Evolutionary conservation across 2,113 vertebrate species (phyloP).

Genomic region (Pipa parva): DNA sequence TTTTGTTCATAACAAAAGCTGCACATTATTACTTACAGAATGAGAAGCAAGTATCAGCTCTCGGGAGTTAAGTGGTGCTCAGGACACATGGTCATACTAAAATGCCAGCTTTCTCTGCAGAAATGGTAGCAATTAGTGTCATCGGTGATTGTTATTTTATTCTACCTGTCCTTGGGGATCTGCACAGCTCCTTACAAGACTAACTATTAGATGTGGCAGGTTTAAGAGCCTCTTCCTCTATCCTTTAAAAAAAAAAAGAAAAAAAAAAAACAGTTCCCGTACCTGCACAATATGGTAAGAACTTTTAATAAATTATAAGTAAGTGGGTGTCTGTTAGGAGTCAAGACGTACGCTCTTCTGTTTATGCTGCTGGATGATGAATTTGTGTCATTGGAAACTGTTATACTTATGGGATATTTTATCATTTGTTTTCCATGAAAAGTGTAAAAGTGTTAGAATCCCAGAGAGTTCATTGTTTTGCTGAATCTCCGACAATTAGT

Average conservation of each 20-base stretch:
- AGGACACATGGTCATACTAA: constrained; percentile 30
- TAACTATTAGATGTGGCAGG: constrained; percentile 35
- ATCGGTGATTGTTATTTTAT: constrained; percentile 40
- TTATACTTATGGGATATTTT: no score
- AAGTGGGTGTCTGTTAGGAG: constrained; percentile 6
- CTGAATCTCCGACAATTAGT: no score
- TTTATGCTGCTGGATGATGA: constrained; percentile 14
- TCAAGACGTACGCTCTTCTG: constrained; percentile 5
- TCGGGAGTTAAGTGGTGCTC: constrained; percentile 36
- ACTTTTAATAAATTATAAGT: constrained; percentile 31
- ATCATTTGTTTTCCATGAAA: no score
- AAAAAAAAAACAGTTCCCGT: background rate
- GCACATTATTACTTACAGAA: constrained; percentile 33
- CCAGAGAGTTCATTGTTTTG: no score
- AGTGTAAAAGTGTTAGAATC: no score
- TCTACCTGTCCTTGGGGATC: constrained; percentile 35
- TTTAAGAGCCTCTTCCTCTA: constrained; percentile 1
- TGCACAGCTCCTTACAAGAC: constrained; percentile 30
- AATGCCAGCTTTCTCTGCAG: constrained; percentile 31
- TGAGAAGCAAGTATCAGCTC: constrained; percentile 30
- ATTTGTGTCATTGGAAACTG: constrained; percentile 10
- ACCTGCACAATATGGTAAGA: constrained; percentile 2
- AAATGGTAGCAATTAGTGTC: constrained; percentile 38
- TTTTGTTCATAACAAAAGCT: constrained; percentile 16
- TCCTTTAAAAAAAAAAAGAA: background rate